Base-by-base conservation (phyloP, 2,797 vertebrate genomes). In the Pipistrellus pipistrellus region DNA sequence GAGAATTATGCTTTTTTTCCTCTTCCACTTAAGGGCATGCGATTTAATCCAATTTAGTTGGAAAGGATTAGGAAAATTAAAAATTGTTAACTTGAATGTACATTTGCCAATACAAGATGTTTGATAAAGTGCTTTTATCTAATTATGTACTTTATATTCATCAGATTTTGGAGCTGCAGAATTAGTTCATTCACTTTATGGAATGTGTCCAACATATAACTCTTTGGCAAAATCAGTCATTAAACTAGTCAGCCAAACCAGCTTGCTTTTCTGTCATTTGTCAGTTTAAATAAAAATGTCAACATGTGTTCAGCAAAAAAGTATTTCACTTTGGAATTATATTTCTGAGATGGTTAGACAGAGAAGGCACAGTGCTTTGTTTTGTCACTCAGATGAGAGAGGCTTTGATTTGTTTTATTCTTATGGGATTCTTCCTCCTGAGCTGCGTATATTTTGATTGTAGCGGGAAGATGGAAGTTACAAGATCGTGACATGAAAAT, bases 261-360 rank as follows among this genome's bases (percentile, higher is more conserved):
- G 25, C 32, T 44, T 94, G 51, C 46, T 83, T 80, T 86, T 46
- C 78, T 91, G 32, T 71, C 38, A 68, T 85, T 85, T 68, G n/a
- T 85, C 44, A 84, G 9, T 81, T 95, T 92, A 68, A 90, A 84
- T 91, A 53, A 76, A 91, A 91, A 76, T 93, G 64, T 89, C 96
- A 88, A 64, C n/a, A 25, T 77, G 59, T 86, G 17, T 82, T 91
- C 62, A 80, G 4, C 55, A 80, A 75, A 30, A 30, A 86, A 81
- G 8, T 64, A 8, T 84, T 95, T 91, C 59, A 87, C 51, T 73
- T 59, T 80, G 55, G 30, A 88, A 68, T 85, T 88, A 44, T 76
- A n/a, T 91, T 94, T 64, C 46, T 88, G 69, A 78, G 88, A 78
- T 72, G 30, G 17, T 12, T 62, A 69, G 86, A 44, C 8, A 57